phyloP scores from a whole-genome alignment of 2,113 vertebrate genomes.

The Carollia perspicillata region DNA sequence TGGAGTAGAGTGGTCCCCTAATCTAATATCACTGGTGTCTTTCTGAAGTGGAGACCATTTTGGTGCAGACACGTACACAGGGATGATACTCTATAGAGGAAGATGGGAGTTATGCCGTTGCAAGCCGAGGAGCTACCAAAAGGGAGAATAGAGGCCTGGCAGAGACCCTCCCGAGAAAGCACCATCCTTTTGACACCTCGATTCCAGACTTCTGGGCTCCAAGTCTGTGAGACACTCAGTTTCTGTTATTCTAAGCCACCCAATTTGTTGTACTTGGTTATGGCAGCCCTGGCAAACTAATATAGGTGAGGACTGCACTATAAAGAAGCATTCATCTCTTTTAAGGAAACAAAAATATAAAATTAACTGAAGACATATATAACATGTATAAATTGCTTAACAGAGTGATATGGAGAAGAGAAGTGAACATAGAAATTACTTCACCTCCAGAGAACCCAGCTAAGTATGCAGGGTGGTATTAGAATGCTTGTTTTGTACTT shows the following conservation, averaged over 20 bases:
- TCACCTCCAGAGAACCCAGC: background rate
- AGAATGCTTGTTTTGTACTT: background rate
- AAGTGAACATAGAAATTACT: background rate
- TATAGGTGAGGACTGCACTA: background rate
- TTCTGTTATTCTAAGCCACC: background rate
- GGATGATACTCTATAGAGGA: background rate
- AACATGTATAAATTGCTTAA: background rate
- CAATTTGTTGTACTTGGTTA: background rate
- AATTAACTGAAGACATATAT: background rate
- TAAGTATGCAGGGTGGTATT: background rate
- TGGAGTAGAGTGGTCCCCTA: background rate
- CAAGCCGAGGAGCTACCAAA: background rate
- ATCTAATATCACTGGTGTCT: background rate
- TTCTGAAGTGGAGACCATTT: background rate
- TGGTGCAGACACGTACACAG: background rate
- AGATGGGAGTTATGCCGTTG: background rate
- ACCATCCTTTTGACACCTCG: rapidly evolving
- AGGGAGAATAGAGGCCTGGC: background rate
- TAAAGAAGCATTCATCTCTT: background rate
- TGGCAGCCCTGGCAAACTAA: background rate
- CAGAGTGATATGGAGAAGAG: background rate
- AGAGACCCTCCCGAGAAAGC: background rate
- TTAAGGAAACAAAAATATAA: background rate
- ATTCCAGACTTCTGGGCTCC: background rate
- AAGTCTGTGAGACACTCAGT: background rate